Percentiles rank a stretch among this genome's conserved stretches.
These are phyloP conservation scores for Brenthis ino DNA, from an alignment of 2,888 invertebrate genomes.

Conservation along the genomic window DNA sequence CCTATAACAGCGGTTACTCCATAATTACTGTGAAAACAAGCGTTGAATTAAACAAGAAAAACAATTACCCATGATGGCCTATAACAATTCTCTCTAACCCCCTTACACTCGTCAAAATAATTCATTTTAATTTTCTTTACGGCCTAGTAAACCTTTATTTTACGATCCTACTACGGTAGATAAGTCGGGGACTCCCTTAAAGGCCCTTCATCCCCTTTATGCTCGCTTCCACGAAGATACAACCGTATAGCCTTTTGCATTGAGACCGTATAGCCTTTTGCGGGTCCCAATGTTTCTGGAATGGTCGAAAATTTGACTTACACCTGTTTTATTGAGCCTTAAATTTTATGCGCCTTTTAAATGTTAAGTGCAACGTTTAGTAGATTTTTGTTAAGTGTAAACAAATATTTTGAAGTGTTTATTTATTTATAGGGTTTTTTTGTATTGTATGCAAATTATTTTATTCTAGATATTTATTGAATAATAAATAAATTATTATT, in stretches of 20 bases:
- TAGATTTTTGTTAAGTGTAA: constrained; percentile 1
- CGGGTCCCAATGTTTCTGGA: constrained; percentile 29
- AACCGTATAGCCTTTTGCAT: constrained; percentile 36
- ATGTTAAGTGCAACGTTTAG: constrained; percentile 12
- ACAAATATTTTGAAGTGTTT: background rate
- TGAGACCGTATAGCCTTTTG: constrained; percentile 33
- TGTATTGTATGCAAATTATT: background rate
- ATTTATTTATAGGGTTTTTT: background rate
- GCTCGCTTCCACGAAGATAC: constrained; percentile 30
- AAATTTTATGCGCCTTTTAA: constrained; percentile 35
- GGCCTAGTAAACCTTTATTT: constrained; percentile 82
- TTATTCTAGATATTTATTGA: background rate
- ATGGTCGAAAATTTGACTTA: constrained; percentile 42
- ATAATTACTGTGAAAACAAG: constrained; percentile 46
- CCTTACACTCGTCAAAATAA: constrained; percentile 80
- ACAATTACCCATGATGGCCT: constrained; percentile 69
- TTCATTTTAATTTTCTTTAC: constrained; percentile 83
- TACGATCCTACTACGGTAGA: constrained; percentile 74
- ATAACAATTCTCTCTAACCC: constrained; percentile 69
- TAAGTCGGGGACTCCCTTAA: constrained; percentile 77
- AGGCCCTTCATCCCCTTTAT: constrained; percentile 67
- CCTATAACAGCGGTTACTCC: constrained; percentile 8
- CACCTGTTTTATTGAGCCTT: constrained; percentile 33
- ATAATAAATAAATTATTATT: too few species aligned
- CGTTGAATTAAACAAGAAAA: constrained; percentile 56